phyloP scores from a whole-genome alignment of 2,797 vertebrate genomes.

The Enteromius unitaeniatus region DNA sequence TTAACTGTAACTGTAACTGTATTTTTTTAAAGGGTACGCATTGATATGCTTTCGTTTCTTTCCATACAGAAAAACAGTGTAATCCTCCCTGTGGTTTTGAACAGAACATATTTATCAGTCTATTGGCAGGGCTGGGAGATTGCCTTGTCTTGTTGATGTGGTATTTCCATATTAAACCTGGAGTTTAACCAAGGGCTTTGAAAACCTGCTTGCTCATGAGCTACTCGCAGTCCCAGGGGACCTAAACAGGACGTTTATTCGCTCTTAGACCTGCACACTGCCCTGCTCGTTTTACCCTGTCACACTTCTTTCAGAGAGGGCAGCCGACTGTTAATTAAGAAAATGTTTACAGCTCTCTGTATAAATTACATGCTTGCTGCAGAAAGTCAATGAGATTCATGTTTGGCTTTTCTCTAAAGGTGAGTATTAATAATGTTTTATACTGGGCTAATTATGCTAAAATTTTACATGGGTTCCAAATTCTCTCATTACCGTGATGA shows the following conservation, averaged over 20 bases:
- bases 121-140: constrained; percentile 5
- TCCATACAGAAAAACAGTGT: neutral
- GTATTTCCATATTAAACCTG: constrained; percentile 62
- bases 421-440: constrained; percentile 33
- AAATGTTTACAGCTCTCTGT: constrained; percentile 49
- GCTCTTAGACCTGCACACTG: constrained; percentile 73
- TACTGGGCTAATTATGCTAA: constrained; percentile 15
- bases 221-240: constrained; percentile 64
- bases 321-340: constrained; percentile 78
- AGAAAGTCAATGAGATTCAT: constrained; percentile 48
- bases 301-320: constrained; percentile 77
- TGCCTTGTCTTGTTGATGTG: constrained; percentile 44
- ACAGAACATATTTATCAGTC: constrained; percentile 21
- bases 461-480: neutral
- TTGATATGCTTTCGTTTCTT: neutral
- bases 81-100: neutral
- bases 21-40: neutral
- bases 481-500: neutral
- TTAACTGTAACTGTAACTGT: too few species aligned
- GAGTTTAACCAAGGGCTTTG: constrained; percentile 57
- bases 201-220: constrained; percentile 72
- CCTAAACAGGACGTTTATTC: constrained; percentile 72
- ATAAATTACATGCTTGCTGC: constrained; percentile 23
- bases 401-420: constrained; percentile 34
- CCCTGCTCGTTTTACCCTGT: constrained; percentile 76